Conservation (phyloP, 1,140 invertebrate species). For the Caenorhabditis tropicalis region DNA sequence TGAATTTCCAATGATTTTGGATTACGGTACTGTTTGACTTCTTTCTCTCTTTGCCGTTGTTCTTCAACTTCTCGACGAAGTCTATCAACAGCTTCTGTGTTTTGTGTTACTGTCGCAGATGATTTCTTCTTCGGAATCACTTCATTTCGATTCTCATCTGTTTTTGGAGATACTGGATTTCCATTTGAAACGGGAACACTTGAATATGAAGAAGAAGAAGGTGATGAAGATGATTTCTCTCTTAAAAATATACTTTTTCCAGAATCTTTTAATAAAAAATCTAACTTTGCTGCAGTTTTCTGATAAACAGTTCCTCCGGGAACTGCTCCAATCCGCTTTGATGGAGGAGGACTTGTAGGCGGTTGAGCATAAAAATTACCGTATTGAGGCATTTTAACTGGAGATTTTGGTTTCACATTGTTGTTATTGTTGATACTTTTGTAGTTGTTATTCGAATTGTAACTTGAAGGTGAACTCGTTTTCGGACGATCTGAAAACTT, state of each 20-base stretch:
- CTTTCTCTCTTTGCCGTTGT: slow-evolving; percentile 1
- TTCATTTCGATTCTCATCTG: not conserved
- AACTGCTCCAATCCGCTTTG: not conserved
- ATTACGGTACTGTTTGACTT: slow-evolving; percentile 17
- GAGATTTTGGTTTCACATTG: not conserved
- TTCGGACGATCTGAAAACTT: not conserved
- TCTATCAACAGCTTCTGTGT: slow-evolving; percentile 18
- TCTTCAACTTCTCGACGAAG: slow-evolving; percentile 9
- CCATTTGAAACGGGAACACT: not conserved
- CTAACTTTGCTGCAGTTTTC: not conserved
- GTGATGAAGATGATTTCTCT: not conserved
- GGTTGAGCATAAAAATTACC: not conserved
- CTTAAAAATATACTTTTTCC: not conserved
- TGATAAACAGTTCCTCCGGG: not conserved
- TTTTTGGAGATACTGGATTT: not conserved
- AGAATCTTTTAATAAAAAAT: no score
- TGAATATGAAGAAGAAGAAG: not conserved
- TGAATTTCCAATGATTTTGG: not conserved
- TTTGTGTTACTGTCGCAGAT: not conserved
- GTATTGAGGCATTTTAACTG: slow-evolving; percentile 2
- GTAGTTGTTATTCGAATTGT: not conserved
- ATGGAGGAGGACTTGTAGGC: not conserved
- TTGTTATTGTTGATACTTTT: not conserved
- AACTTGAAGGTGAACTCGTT: not conserved
- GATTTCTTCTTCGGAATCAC: not conserved